phyloP scores from a whole-genome alignment of 1,140 invertebrate species.

The Musca domestica region DNA sequence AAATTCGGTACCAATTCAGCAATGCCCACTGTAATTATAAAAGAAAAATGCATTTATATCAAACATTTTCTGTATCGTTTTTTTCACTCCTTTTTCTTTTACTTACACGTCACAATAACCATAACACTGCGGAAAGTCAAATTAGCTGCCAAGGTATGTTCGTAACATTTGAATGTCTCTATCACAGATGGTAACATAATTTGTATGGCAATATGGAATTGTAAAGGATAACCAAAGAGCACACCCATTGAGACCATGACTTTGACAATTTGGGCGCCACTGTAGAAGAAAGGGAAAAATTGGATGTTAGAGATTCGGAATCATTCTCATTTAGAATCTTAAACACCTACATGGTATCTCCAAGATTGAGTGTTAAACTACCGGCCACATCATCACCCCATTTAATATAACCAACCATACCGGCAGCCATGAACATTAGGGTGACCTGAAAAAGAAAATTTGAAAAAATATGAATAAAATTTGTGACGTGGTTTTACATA shows the following conservation, averaged over 20 bases:
- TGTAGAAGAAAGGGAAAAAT: constrained; percentile 35
- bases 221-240: constrained; percentile 74
- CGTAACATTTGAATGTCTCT: constrained; percentile 31
- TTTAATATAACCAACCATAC: constrained; percentile 81
- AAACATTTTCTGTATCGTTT: neutral
- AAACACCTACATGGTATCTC: constrained; percentile 42
- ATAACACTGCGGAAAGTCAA: constrained; percentile 63
- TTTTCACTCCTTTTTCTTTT: neutral
- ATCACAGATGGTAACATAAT: constrained; percentile 61
- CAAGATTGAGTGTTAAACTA: constrained; percentile 73
- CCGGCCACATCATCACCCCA: constrained; percentile 70
- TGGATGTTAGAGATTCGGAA: neutral
- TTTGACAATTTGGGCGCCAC: constrained; percentile 60
- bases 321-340: neutral
- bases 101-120: constrained; percentile 74
- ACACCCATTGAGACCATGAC: constrained; percentile 73
- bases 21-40: constrained; percentile 66
- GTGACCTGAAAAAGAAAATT: constrained; percentile 59
- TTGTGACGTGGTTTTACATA: too few species aligned
- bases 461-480: neutral
- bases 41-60: neutral
- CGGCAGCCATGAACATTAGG: constrained; percentile 72
- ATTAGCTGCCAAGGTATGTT: constrained; percentile 56
- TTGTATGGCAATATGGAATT: constrained; percentile 78
- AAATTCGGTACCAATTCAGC: constrained; percentile 80